Evolutionary conservation across 2,113 vertebrate species (phyloP), one percentile per base, ranked within the genome.

Genomic region (Polyodon spathula): DNA sequence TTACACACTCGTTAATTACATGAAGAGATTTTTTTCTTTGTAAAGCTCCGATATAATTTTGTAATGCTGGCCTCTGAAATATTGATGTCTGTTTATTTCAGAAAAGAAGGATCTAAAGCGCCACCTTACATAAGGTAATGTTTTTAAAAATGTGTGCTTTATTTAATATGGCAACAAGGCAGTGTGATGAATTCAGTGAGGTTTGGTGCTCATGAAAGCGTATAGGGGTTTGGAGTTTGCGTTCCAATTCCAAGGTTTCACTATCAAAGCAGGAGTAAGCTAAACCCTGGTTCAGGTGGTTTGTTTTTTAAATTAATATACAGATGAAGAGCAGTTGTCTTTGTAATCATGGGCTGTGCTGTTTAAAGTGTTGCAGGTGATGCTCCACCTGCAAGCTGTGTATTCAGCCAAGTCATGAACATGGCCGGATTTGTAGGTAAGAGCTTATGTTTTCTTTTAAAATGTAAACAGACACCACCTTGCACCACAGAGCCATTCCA

Each of bases 321-420:
- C 38, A 37, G 62, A n/a, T 58, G 51, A 37, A 10, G 43, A 60
- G 15, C 11, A 38, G 17, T 11, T 52, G 4, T 60, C 17, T 64
- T 37, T 41, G 10, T 62, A 16, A 62, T 55, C 1, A 55, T 7
- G 43, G 66, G 46, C 69, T 59, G 75, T 61, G 42, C 14, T 0
- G 58, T 68, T 66, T 68, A 6, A 78, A 97, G 94, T 66, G 66
- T 93, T 73, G 89, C 93, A 82, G 93, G 93, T 38, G 88, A 93
- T 27, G 73, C 71, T 1, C 90, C 93, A 44, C 93, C 93, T 17
- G 92, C 89, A 54, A 97, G 93, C 83, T 95, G 90, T 37, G 83
- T 96, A 68, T 95, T 97, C 70, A 93, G 92, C 63, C 88, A 93
- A 82, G 85, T 95, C 59, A 90, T 93, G 91, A 96, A 93, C 78